Evolutionary conservation across 2,888 invertebrate genomes (phyloP), one percentile per base, ranked within the genome.

Genomic region (Candidula unifasciata): DNA sequence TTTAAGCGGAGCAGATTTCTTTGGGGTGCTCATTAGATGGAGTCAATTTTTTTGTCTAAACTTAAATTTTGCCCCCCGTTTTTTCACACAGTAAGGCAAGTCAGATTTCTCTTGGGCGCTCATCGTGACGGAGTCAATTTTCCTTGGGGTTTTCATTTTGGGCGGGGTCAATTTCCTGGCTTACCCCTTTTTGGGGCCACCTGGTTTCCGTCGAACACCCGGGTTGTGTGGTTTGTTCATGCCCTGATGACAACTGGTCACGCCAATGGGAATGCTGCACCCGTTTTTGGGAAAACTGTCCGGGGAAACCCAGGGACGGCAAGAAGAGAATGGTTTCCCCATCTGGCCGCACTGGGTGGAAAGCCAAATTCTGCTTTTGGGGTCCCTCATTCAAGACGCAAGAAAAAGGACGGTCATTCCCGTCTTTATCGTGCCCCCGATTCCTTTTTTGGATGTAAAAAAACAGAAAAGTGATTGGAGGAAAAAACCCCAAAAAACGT

Each of bases 231-330:
- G n/a, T n/a, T n/a, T n/a, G n/a, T 10, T 69, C 80, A 80, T 80
- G 80, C 80, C 80, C 30, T 68, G 69, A 33, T 54, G 80, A 80
- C 2, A 54, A 30, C 30, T 71, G 30, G 66, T 80, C 13, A 80
- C 80, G 27, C 80, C 80, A 44, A 80, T 74, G 74, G 37, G 44
- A 82, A 82, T 37, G 37, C 16, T 82, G 82, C 21, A 74, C 82
- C 5, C 76, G 82, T 57, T 64, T 74, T 74, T 82, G 82, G 66
- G 74, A 37, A 76, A 52, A 30, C 35, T 82, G 24, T 80, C 69
- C 21, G 30, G 80, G n/a, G 80, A 80, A 27, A 24, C 54, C n/a
- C 69, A 80, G 33, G n/a, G 44, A 30, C n/a, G 54, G 24, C 80
- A 77, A 27, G n/a, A 10, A 52, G 52, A 44, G 24, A 27, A 69